Base-by-base conservation (phyloP, 92 coral and sea anemone species). In the Zoanthus sociatus region DNA sequence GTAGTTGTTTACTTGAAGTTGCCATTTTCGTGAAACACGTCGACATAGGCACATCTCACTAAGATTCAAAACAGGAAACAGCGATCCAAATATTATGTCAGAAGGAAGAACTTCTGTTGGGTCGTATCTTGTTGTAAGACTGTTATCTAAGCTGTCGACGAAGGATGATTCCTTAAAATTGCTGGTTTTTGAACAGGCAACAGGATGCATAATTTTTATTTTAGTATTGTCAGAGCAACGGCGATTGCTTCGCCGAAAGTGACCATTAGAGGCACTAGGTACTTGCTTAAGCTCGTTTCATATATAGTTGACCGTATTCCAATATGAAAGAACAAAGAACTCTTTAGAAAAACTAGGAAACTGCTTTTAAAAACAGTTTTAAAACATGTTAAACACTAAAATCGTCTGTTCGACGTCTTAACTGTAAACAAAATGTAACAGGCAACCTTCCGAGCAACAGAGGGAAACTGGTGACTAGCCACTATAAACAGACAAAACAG, bases 1-100 rank as follows among this genome's bases (percentile, higher is more conserved):
- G 83, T 88, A 92, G 30, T 55, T 77, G 32, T 89, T 89, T 33
- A 92, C 74, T 9, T 30, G 60, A 15, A 32, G 73, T 64, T 82
- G 89, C 95, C 97, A 95, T 37, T 86, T 92, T 68, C 78, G 83
- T 18, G 97, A 95, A 58, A 95, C 94, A 13, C 90, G 76, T 81
- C 97, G 90, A 58, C 93, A 94, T 20, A 42, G 71, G 79, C 96
- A 95, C 13, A 86, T 77, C 33, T 93, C 91, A 68, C 67, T 76
- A 67, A 93, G 64, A 17, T 53, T 89, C 82, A 95, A 87, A 74
- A 26, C 78, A 60, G 78, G 32, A 63, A 95, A 89, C 53, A 95
- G 79, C 42, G 74, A 72, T 51, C 84, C 86, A 79, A 95, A 90
- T n/a, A 90, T 55, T 20, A 92, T 86, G 50, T 95, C 97, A 26